Conservation (phyloP, 2,797 vertebrate species). For the Antrozous pallidus region DNA sequence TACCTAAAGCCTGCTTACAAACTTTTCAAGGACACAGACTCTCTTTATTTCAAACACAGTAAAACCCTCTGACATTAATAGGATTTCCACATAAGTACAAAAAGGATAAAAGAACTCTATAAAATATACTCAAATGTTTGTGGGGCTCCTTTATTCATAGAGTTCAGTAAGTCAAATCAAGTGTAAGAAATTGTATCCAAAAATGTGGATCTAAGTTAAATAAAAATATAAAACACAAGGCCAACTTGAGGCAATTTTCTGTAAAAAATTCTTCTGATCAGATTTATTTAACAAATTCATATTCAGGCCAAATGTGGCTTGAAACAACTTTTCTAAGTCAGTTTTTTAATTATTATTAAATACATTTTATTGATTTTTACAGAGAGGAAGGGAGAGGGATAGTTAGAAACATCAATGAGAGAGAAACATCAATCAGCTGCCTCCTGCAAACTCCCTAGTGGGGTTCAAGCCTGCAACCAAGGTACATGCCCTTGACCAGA, state of each 20-base stretch:
- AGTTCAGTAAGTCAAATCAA: constrained; percentile 36
- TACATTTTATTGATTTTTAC: background rate
- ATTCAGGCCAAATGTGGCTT: background rate
- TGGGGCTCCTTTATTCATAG: background rate
- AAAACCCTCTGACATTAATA: constrained; percentile 63
- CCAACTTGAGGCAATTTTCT: constrained; percentile 2
- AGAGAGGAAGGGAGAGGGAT: background rate
- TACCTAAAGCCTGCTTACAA: constrained; percentile 2
- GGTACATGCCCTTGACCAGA: background rate
- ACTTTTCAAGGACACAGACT: constrained; percentile 46
- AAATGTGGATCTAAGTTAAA: constrained; percentile 46
- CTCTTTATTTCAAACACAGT: constrained; percentile 55
- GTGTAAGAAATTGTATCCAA: constrained; percentile 28
- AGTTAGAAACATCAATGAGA: background rate
- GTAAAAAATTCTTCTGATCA: background rate
- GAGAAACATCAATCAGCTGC: background rate
- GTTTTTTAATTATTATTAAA: background rate
- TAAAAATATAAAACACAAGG: background rate
- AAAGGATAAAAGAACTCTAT: constrained; percentile 53
- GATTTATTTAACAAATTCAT: constrained; percentile 28
- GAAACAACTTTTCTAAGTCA: background rate
- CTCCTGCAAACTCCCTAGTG: background rate
- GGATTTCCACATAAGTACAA: constrained; percentile 32
- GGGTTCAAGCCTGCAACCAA: background rate
- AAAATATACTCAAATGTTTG: constrained; percentile 31